Conservation (phyloP, 2,888 invertebrate genomes). For the Lacanobia wlatinum region DNA sequence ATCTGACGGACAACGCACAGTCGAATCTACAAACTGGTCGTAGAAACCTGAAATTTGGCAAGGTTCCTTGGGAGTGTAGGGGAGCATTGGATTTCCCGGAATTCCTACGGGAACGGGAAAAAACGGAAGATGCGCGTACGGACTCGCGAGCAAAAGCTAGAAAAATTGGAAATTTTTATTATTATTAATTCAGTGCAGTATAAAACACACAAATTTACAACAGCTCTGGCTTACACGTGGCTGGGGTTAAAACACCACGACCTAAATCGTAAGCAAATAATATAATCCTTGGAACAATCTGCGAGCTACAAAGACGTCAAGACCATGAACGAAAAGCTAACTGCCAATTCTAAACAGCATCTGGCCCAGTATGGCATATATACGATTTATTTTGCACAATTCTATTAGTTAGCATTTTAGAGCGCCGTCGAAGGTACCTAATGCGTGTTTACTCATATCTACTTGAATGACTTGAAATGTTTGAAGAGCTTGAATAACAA, state of each 20-base stretch:
- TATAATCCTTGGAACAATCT: neutral
- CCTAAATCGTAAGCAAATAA: neutral
- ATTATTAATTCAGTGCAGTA: too few species aligned
- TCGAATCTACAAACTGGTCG: too few species aligned
- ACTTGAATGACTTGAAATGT: neutral
- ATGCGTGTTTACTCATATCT: too few species aligned
- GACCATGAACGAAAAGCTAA: conserved; percentile 1
- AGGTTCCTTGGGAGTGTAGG: too few species aligned
- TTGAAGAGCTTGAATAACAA: neutral
- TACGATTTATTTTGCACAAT: neutral
- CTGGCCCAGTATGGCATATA: neutral
- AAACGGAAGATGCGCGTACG: too few species aligned
- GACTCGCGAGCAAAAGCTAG: too few species aligned
- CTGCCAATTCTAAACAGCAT: neutral
- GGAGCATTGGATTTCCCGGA: too few species aligned
- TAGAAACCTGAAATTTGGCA: too few species aligned
- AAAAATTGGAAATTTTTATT: too few species aligned
- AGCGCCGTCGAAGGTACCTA: neutral
- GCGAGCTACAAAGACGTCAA: neutral
- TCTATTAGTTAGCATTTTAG: neutral
- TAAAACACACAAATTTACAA: neutral
- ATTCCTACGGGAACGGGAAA: too few species aligned
- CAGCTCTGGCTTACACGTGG: neutral
- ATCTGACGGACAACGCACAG: too few species aligned
- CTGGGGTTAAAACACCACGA: neutral